A percentile compares a stretch with the other conserved stretches of the same genome.
phyloP scores from a whole-genome alignment of 64 coral and sea anemone species.

The Anthopleura sola region DNA sequence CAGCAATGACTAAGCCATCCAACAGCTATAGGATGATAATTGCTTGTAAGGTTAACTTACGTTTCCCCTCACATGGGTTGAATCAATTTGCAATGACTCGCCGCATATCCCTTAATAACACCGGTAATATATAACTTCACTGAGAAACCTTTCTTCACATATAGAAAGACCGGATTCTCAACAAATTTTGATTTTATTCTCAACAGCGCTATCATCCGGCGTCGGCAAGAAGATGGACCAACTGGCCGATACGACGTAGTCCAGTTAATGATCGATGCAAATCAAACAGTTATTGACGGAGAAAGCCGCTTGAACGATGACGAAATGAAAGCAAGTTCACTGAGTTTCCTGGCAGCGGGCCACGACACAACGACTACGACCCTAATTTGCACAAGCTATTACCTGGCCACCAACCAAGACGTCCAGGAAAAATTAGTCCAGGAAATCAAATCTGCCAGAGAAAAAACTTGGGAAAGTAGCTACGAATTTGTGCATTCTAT shows the following conservation, averaged over 20 bases:
- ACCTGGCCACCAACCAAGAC: slow-evolving; percentile 36
- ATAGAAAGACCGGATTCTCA: too few species aligned
- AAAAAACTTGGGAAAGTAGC: neutral
- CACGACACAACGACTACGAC: slow-evolving; percentile 60
- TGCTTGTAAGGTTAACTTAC: too few species aligned
- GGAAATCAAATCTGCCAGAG: neutral
- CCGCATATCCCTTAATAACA: too few species aligned
- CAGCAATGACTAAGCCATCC: too few species aligned
- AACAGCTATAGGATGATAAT: too few species aligned
- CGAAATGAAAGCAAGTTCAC: slow-evolving; percentile 45
- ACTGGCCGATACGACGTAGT: slow-evolving; percentile 11
- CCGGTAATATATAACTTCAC: too few species aligned
- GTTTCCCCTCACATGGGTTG: too few species aligned
- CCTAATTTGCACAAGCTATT: slow-evolving; percentile 30
- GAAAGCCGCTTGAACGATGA: slow-evolving; percentile 22
- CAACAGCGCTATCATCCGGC: neutral
- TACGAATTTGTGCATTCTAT: slow-evolving; percentile 37
- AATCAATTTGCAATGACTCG: too few species aligned
- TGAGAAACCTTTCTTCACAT: too few species aligned
- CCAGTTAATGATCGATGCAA: slow-evolving; percentile 18
- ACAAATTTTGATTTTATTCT: neutral
- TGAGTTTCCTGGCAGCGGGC: slow-evolving; percentile 46
- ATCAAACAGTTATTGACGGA: slow-evolving; percentile 1
- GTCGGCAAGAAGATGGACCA: neutral
- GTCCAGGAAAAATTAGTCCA: slow-evolving; percentile 47